Conservation (phyloP, 2,888 invertebrate genomes). For the Trissoscelio sp. region DNA sequence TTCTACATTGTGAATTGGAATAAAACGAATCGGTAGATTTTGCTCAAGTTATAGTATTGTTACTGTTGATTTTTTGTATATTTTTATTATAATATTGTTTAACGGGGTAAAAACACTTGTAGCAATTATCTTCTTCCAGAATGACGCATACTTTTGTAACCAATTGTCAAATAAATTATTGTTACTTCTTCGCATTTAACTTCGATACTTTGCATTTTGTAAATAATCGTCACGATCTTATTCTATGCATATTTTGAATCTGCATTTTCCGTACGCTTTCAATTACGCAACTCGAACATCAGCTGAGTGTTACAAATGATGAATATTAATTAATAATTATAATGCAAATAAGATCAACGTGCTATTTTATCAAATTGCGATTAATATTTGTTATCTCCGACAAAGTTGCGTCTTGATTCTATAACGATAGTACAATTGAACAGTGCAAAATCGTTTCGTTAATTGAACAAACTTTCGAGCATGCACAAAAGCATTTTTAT, state of each 20-base stretch:
- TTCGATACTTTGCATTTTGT: slow-evolving; percentile 17
- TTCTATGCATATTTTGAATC: slow-evolving; percentile 18
- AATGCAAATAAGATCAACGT: too few relatives aligned
- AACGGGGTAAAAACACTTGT: neutral
- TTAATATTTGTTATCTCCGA: slow-evolving; percentile 2
- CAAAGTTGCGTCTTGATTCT: slow-evolving; percentile 20
- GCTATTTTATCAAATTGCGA: too few relatives aligned
- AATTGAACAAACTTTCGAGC: slow-evolving; percentile 15
- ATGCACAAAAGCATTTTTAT: slow-evolving; percentile 55
- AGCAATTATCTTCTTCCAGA: slow-evolving; percentile 26
- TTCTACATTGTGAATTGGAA: neutral
- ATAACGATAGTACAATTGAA: slow-evolving; percentile 48
- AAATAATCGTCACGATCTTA: slow-evolving; percentile 15
- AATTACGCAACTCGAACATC: slow-evolving; percentile 7
- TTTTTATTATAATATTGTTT: slow-evolving; percentile 4
- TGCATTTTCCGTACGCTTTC: slow-evolving; percentile 8
- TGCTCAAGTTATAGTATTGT: slow-evolving; percentile 16
- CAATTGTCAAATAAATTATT: neutral
- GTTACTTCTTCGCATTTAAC: slow-evolving; percentile 17
- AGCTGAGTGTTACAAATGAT: slow-evolving; percentile 13
- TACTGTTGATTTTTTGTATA: slow-evolving; percentile 24
- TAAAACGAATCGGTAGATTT: slow-evolving; percentile 4
- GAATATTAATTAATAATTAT: too few relatives aligned
- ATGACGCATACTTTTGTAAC: slow-evolving; percentile 8
- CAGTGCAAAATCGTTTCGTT: slow-evolving; percentile 40